These are phyloP conservation scores for Zelostemma sp. DNA, from an alignment of 1,140 invertebrate genomes.

Conservation along the genomic window DNA sequence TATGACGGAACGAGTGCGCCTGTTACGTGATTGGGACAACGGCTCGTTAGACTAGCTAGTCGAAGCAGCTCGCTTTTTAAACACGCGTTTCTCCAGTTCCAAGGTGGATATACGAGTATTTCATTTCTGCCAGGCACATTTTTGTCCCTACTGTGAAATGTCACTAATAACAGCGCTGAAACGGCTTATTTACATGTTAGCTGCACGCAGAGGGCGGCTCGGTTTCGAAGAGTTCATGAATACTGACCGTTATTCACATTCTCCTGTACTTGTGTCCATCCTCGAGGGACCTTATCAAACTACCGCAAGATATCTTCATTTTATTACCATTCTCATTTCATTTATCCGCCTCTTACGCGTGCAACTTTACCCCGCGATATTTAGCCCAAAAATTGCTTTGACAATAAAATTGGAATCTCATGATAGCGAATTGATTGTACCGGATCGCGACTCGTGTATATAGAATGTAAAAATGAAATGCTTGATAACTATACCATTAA, in stretches of 20 bases:
- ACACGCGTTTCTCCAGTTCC: conserved; percentile 42
- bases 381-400: no score
- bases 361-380: no score
- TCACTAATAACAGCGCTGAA: conserved; percentile 55
- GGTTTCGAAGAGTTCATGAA: conserved; percentile 49
- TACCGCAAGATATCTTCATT: background rate
- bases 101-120: conserved; percentile 45
- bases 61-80: conserved; percentile 22
- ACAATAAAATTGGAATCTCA: background rate
- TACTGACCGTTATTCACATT: conserved; percentile 54
- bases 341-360: background rate
- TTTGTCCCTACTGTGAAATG: conserved; percentile 47
- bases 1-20: conserved; percentile 43
- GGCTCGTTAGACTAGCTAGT: conserved; percentile 45
- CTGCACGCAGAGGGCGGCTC: conserved; percentile 27
- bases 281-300: conserved; percentile 19
- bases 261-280: conserved; percentile 27
- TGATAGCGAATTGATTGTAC: background rate
- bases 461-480: no score
- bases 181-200: conserved; percentile 57
- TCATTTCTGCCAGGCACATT: conserved; percentile 55
- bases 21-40: conserved; percentile 37
- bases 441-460: background rate
- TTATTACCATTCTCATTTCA: conserved; percentile 15
- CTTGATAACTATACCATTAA: background rate